Percentiles rank a stretch among this genome's conserved stretches.
Conservation (phyloP, 2,797 vertebrate species). For the Poeciliopsis turneri region DNA sequence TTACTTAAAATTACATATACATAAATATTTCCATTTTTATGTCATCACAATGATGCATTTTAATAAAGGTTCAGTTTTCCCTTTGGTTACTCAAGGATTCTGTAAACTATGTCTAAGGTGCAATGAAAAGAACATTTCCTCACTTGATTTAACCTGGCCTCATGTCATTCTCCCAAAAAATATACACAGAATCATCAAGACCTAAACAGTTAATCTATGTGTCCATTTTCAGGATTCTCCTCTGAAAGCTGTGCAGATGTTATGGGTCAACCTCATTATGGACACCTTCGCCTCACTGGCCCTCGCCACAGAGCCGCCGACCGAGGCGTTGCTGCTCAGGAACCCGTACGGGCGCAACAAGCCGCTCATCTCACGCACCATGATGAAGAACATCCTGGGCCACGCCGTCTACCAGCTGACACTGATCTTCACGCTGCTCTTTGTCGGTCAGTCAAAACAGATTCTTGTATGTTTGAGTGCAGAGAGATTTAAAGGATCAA, state of each 20-base stretch:
- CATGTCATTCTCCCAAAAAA: neutral
- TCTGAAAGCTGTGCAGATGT: constrained; percentile 97
- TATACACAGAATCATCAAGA: neutral
- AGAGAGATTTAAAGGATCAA: neutral
- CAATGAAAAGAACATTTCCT: neutral
- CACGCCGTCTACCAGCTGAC: constrained; percentile 93
- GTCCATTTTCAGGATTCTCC: constrained; percentile 82
- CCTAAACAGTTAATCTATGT: neutral
- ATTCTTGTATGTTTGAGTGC: neutral
- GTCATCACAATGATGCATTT: neutral
- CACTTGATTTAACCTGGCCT: neutral
- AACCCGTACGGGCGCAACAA: constrained; percentile 95
- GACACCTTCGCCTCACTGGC: constrained; percentile 96
- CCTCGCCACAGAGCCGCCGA: constrained; percentile 93
- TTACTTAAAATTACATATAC: neutral
- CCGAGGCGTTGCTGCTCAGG: constrained; percentile 89
- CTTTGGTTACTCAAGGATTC: neutral
- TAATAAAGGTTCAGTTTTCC: neutral
- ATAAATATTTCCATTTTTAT: neutral
- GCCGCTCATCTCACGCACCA: constrained; percentile 94
- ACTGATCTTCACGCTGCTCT: constrained; percentile 93
- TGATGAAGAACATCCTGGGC: constrained; percentile 99
- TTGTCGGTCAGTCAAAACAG: constrained; percentile 84
- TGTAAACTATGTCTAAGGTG: neutral
- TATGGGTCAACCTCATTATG: constrained; percentile 99